Evolutionary conservation across 2,113 vertebrate species (phyloP).

Genomic region (Lontra canadensis): DNA sequence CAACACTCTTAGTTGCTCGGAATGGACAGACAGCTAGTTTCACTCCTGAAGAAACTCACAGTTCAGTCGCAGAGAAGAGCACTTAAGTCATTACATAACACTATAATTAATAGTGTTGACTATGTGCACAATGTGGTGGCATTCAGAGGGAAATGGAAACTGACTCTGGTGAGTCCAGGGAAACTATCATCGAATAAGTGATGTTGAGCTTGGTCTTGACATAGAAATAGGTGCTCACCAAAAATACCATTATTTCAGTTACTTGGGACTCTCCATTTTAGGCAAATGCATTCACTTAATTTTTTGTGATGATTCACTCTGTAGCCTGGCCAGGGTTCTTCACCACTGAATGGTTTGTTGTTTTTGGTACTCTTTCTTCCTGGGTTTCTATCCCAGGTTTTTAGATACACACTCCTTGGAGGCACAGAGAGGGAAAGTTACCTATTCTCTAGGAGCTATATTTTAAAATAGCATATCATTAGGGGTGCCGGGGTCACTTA

Average conservation of each 20-base stretch:
- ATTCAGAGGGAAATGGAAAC: background rate
- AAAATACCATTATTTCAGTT: background rate
- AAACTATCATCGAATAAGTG: background rate
- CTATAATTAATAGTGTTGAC: background rate
- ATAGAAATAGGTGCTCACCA: background rate
- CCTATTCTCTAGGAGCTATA: background rate
- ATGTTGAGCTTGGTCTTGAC: background rate
- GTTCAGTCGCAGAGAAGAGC: background rate
- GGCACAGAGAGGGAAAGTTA: background rate
- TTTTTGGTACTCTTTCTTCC: background rate
- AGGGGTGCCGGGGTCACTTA: background rate
- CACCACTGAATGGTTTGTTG: background rate
- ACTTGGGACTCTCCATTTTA: background rate
- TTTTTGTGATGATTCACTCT: background rate
- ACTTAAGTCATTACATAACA: background rate
- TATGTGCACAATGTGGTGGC: accelerated
- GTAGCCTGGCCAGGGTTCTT: background rate
- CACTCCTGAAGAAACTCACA: background rate
- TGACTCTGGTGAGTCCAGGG: background rate
- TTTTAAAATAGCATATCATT: background rate
- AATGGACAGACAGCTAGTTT: background rate
- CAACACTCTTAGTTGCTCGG: background rate
- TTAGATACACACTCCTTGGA: background rate
- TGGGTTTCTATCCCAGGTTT: background rate
- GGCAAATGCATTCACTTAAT: background rate